Evolutionary conservation across 2,113 vertebrate genomes (phyloP).

Genomic region (Nothocercus nigrocapillus): DNA sequence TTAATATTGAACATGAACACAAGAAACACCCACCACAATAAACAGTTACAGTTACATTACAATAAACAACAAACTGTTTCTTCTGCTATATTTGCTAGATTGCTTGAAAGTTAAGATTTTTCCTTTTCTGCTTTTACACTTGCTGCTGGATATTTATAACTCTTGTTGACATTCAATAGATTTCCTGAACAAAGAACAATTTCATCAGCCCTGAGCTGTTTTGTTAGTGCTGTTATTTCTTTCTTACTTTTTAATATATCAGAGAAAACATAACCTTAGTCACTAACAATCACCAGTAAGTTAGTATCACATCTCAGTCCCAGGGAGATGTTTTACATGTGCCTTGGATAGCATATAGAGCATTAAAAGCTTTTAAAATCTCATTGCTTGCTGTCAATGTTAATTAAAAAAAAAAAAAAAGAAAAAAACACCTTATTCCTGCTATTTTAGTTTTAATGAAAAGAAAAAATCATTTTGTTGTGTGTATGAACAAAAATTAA

Average conservation of each 20-base stretch:
- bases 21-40: neutral
- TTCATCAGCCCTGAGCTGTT: neutral
- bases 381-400: neutral
- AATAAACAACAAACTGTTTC: neutral
- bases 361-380: neutral
- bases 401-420: neutral
- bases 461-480: conserved; percentile 6
- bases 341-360: neutral
- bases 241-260: conserved; percentile 32
- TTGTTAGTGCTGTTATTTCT: neutral
- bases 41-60: neutral
- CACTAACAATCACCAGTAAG: conserved; percentile 12
- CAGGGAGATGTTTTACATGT: neutral
- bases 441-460: conserved; percentile 30
- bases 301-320: neutral
- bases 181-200: conserved; percentile 38
- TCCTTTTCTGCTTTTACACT: neutral
- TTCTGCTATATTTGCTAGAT: neutral
- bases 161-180: neutral
- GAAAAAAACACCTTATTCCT: conserved; percentile 4
- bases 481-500: conserved; percentile 32
- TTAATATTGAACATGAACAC: neutral
- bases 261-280: conserved; percentile 26
- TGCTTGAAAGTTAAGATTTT: neutral
- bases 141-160: neutral